Conservation (phyloP, 2,797 vertebrate genomes). For the Molossus alvarezi region DNA sequence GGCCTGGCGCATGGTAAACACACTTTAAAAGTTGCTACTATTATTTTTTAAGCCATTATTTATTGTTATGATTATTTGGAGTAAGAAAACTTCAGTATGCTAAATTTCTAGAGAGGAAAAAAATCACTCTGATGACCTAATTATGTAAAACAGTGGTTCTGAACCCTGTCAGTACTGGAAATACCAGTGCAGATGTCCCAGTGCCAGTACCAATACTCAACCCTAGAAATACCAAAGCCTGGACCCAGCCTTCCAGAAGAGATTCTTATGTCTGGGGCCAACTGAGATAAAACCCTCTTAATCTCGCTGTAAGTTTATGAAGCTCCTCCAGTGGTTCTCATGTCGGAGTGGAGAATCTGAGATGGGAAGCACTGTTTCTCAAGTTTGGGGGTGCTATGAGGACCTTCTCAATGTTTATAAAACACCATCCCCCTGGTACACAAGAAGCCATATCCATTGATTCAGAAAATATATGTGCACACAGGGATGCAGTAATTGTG, state of each 20-base stretch:
- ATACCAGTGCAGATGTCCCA: neutral
- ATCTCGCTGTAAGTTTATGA: neutral
- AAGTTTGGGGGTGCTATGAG: neutral
- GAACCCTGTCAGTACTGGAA: neutral
- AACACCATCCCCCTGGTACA: neutral
- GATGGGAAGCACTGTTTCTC: slow-evolving; percentile 4
- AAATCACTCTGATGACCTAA: neutral
- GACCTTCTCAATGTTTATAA: slow-evolving; percentile 4
- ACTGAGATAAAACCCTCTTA: neutral
- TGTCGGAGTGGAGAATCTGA: neutral
- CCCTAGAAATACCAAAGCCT: neutral
- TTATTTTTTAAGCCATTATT: neutral
- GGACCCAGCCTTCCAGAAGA: neutral
- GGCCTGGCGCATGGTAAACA: neutral
- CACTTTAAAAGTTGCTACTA: neutral
- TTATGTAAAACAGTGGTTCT: neutral
- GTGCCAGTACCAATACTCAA: neutral
- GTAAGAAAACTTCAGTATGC: neutral
- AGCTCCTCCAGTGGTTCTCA: neutral
- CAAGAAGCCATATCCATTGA: neutral
- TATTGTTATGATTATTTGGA: neutral
- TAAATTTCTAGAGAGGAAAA: neutral
- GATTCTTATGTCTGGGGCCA: neutral
- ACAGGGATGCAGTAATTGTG: neutral
- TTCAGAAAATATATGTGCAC: neutral